A percentile compares a stretch with the other conserved stretches of the same genome.
Evolutionary conservation across 2,888 invertebrate genomes (phyloP).

Genomic region (Platycheirus albimanus): DNA sequence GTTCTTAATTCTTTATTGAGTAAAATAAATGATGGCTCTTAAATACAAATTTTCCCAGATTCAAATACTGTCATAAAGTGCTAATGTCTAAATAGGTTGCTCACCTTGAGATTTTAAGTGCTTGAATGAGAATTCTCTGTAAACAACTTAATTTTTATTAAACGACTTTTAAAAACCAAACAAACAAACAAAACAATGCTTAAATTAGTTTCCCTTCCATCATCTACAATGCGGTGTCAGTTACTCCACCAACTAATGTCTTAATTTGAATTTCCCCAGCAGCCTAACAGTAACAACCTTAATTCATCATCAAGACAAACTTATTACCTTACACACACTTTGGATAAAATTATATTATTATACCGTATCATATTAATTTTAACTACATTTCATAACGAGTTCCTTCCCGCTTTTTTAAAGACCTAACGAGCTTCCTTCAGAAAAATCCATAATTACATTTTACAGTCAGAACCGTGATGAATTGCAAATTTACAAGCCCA

Average conservation of each 20-base stretch:
- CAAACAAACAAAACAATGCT: too few relatives aligned
- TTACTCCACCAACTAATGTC: neutral
- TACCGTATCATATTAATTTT: conserved; percentile 30
- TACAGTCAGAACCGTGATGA: conserved; percentile 35
- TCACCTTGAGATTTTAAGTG: too few relatives aligned
- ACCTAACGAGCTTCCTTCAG: conserved; percentile 44
- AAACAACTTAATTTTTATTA: too few relatives aligned
- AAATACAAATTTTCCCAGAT: too few relatives aligned
- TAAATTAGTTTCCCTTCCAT: neutral
- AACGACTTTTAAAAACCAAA: too few relatives aligned
- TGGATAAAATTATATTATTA: conserved; percentile 20
- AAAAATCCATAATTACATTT: conserved; percentile 49
- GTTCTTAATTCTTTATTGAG: too few relatives aligned
- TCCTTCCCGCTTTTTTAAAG: conserved; percentile 26
- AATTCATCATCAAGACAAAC: neutral
- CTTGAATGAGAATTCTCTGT: too few relatives aligned
- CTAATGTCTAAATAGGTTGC: too few relatives aligned
- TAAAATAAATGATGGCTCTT: too few relatives aligned
- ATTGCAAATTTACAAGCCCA: conserved; percentile 45
- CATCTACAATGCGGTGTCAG: neutral
- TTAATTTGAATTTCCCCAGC: neutral
- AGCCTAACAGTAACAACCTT: neutral
- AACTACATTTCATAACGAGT: conserved; percentile 33
- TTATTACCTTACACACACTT: conserved; percentile 19
- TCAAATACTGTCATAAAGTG: too few relatives aligned